Evolutionary conservation across 2,797 vertebrate genomes (phyloP).

Genomic region (Darevskia nairensis): DNA sequence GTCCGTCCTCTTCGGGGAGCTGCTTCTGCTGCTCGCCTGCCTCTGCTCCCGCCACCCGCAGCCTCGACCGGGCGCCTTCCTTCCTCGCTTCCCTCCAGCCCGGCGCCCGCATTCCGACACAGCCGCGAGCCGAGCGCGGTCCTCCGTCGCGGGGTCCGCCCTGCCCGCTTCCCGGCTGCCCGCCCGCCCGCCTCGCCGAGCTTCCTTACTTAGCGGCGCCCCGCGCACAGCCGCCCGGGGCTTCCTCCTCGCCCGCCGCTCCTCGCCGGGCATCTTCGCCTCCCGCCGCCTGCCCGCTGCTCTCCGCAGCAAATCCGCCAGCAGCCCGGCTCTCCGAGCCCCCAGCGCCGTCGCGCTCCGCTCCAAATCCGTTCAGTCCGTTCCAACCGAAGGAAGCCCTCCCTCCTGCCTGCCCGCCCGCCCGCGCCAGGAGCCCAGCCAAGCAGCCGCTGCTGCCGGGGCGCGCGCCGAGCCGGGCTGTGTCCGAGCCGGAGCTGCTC

Average conservation of each 20-base stretch:
- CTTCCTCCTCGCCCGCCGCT: background rate
- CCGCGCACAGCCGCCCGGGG: too few relatives aligned
- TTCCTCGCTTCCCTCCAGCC: too few relatives aligned
- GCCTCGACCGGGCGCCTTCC: too few relatives aligned
- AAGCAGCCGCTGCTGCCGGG: background rate
- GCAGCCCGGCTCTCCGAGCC: background rate
- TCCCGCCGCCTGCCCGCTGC: slow-evolving; percentile 34
- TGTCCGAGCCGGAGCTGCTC: slow-evolving; percentile 66
- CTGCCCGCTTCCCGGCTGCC: too few relatives aligned
- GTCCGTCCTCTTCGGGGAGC: background rate
- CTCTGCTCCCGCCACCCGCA: too few relatives aligned
- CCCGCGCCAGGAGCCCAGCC: background rate
- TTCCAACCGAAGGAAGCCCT: background rate
- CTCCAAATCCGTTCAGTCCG: too few relatives aligned
- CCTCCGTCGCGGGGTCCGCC: background rate
- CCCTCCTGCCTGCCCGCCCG: slow-evolving; percentile 22
- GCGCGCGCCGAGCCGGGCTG: slow-evolving; percentile 39
- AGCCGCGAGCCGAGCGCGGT: background rate
- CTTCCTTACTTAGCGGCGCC: background rate
- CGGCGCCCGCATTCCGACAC: too few relatives aligned
- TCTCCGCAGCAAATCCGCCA: slow-evolving; percentile 40
- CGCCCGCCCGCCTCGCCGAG: background rate
- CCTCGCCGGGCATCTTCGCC: slow-evolving; percentile 42
- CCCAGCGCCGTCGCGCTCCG: background rate
- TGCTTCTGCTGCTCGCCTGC: too few relatives aligned